Evolutionary conservation across 1,140 invertebrate genomes (phyloP), one percentile per base, ranked within the genome.

Genomic region (Drosophila pseudoobscura): DNA sequence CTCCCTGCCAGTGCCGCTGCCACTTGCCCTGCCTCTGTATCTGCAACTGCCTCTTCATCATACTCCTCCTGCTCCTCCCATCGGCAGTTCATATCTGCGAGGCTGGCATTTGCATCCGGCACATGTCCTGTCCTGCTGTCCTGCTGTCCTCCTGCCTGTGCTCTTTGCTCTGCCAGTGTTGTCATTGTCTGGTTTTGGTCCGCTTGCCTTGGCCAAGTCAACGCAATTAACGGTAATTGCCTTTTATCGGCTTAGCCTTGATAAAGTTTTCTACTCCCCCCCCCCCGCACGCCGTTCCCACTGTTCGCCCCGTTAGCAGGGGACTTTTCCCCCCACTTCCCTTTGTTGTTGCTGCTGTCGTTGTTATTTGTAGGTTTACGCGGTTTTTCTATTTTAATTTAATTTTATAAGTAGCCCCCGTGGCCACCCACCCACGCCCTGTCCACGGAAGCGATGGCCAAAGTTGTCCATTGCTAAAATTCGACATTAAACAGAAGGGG

Each of bases 301-400:
- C 59, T 35, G 41, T 53, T 41, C 15, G 24, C 11, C 3, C 24
- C 5, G 4, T 3, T 24, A 5, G 3, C 24, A 5, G 22, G n/a
- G 13, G 24, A 8, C 41, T 43, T 22, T 20, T 2, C 47, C 46
- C 45, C 1, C 26, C 24, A 13, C 20, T 66, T 64, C 24, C 56
- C 52, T 53, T 35, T 64, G 61, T 17, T 64, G 35, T 46, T 49
- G 62, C 65, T 52, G 63, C 66, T 65, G 50, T 69, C 66, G 56
- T 70, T 85, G 64, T 80, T 87, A 64, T 88, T 78, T 83, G 80
- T 76, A 61, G 78, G 78, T 76, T 87, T 88, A 78, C 75, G 83
- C 82, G 83, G 82, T 85, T 88, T 87, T 87, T 88, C 78, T 87
- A 87, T 88, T 87, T 87, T 87, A 88, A 87, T 87, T 87, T 88